Percentiles rank a stretch among this genome's conserved stretches.
Evolutionary conservation across 2,113 vertebrate genomes (phyloP).

Genomic region (Saimiri boliviensis): DNA sequence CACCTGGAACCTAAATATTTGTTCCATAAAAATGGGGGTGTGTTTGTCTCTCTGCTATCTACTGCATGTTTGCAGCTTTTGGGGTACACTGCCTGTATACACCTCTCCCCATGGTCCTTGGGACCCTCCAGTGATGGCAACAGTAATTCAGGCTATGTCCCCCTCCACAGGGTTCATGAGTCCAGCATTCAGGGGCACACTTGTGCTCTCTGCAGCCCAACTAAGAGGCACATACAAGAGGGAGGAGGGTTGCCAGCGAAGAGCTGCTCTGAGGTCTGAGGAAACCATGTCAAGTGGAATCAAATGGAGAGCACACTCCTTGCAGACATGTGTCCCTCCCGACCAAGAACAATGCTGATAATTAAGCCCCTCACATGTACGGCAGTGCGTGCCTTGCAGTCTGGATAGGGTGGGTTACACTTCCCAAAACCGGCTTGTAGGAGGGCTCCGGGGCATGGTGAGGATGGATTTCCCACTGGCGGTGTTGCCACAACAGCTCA

Average conservation of each 20-base stretch:
- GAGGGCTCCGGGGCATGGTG: fast-evolving
- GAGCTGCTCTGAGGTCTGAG: not conserved
- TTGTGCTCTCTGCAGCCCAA: fast-evolving
- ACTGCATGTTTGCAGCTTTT: not conserved
- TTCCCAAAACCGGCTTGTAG: fast-evolving
- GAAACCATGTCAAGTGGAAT: too few relatives aligned
- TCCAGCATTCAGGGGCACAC: too few relatives aligned
- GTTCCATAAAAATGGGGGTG: fast-evolving
- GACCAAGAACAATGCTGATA: not conserved
- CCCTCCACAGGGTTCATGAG: fast-evolving
- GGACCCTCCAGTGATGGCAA: fast-evolving
- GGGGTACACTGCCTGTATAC: not conserved
- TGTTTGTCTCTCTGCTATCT: fast-evolving
- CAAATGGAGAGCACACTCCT: not conserved
- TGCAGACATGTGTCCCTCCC: fast-evolving
- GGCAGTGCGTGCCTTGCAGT: fast-evolving
- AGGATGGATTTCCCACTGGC: fast-evolving
- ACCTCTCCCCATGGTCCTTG: fast-evolving
- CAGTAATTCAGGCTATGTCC: fast-evolving
- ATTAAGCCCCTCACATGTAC: too few relatives aligned
- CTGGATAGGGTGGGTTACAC: not conserved
- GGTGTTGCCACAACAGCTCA: fast-evolving
- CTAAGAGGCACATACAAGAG: fast-evolving
- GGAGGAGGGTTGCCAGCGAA: not conserved
- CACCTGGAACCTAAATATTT: not conserved